Percentiles rank a stretch among this genome's conserved stretches.
These are phyloP conservation scores for Falco berigora DNA, from an alignment of 2,797 vertebrate genomes.

Conservation along the genomic window DNA sequence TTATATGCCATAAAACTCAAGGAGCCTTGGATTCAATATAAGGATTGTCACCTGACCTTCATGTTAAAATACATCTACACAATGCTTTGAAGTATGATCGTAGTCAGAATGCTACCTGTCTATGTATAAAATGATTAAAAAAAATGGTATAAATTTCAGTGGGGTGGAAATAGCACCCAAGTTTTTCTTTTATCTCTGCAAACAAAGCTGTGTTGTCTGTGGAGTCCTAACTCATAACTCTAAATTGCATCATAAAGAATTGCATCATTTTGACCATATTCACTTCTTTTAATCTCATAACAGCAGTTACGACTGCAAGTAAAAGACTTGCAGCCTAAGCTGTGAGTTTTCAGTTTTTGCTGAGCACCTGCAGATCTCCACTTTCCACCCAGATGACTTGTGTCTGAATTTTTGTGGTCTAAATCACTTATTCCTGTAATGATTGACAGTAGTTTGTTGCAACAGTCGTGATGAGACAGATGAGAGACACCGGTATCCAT, in stretches of 20 bases:
- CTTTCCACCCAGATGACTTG: not conserved
- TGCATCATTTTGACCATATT: not conserved
- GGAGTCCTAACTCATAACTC: not conserved
- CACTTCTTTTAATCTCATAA: not conserved
- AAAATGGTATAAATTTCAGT: not conserved
- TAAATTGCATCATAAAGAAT: not conserved
- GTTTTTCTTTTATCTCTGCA: not conserved
- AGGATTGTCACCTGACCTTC: not conserved
- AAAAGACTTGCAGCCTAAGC: not conserved
- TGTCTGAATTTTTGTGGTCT: not conserved
- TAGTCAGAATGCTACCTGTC: not conserved
- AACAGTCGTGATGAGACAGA: not conserved
- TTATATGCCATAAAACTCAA: conserved; percentile 36
- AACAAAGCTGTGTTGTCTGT: not conserved
- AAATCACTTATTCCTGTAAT: not conserved
- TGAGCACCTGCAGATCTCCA: not conserved
- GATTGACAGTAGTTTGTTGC: not conserved
- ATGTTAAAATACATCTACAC: not conserved
- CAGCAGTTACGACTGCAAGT: not conserved
- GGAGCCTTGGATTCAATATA: conserved; percentile 21
- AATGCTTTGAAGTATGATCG: conserved; percentile 12
- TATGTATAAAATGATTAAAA: not conserved
- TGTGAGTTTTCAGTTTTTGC: not conserved
- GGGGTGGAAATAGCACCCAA: not conserved
- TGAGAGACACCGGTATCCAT: not conserved